Percentiles rank a stretch among this genome's conserved stretches.
Conservation (phyloP, 2,113 vertebrate genomes). For the Calyptommatus sinebrachiatus region DNA sequence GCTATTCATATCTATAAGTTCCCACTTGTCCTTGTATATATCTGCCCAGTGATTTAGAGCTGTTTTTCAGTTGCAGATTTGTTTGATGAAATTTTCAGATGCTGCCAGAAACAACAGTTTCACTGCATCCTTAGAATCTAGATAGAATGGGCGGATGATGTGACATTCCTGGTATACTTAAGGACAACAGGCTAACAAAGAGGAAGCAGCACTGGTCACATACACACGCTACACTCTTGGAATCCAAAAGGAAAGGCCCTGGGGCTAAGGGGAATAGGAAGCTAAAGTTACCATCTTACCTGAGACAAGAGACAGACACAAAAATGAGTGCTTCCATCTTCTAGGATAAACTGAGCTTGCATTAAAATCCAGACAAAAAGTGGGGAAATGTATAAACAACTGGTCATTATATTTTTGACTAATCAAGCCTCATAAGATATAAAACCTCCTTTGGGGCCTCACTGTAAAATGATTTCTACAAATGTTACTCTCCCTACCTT, state of each 20-base stretch:
- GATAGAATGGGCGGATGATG: not conserved
- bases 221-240: too few relatives aligned
- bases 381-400: not conserved
- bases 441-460: not conserved
- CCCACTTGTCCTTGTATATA: conserved; percentile 51
- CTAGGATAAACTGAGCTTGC: too few relatives aligned
- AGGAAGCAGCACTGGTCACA: too few relatives aligned
- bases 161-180: not conserved
- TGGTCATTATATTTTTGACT: conserved; percentile 17
- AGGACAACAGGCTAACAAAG: too few relatives aligned
- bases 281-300: too few relatives aligned
- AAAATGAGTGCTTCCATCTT: too few relatives aligned
- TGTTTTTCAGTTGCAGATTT: conserved; percentile 36
- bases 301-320: too few relatives aligned
- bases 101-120: conserved; percentile 41
- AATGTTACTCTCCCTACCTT: not conserved
- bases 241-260: too few relatives aligned
- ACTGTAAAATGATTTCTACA: not conserved
- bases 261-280: too few relatives aligned
- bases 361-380: too few relatives aligned
- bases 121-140: too few relatives aligned
- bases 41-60: conserved; percentile 34
- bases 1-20: conserved; percentile 44
- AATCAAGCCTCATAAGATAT: not conserved
- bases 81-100: conserved; percentile 21